Percentiles rank a stretch among this genome's conserved stretches.
Evolutionary conservation across 2,797 vertebrate genomes (phyloP).

Genomic region (Limnodromus scolopaceus): DNA sequence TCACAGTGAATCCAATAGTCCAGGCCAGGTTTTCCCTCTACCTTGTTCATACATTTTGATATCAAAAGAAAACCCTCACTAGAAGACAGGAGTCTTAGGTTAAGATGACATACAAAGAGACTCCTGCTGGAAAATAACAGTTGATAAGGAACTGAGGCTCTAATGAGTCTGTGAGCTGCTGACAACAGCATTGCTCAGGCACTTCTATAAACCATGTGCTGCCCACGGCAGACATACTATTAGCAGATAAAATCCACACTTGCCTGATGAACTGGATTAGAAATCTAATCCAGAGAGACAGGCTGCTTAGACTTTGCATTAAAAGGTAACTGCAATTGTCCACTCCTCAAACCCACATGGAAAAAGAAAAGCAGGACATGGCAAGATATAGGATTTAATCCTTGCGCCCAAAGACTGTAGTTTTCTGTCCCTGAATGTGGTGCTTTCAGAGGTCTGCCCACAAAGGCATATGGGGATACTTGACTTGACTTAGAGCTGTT

Average conservation of each 20-base stretch:
- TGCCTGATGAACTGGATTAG: background rate
- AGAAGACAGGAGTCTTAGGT: background rate
- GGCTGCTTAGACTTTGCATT: background rate
- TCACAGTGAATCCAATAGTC: background rate
- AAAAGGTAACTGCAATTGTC: background rate
- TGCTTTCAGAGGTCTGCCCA: background rate
- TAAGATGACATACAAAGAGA: background rate
- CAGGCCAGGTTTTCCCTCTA: background rate
- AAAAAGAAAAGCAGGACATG: background rate
- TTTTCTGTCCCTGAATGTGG: background rate
- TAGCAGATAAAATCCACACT: background rate
- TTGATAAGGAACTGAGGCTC: background rate
- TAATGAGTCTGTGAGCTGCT: background rate
- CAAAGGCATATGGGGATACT: background rate
- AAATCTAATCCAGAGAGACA: background rate
- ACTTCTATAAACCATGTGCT: background rate
- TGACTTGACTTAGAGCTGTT: background rate
- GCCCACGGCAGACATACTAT: background rate
- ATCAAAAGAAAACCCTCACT: background rate
- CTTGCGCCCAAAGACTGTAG: fast-evolving
- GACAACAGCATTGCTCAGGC: background rate
- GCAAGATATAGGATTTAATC: background rate
- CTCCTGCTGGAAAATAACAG: background rate
- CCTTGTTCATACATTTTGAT: background rate
- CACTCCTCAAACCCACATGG: background rate